These are phyloP conservation scores for Amiota minor DNA, from an alignment of 2,888 invertebrate species.

Conservation along the genomic window DNA sequence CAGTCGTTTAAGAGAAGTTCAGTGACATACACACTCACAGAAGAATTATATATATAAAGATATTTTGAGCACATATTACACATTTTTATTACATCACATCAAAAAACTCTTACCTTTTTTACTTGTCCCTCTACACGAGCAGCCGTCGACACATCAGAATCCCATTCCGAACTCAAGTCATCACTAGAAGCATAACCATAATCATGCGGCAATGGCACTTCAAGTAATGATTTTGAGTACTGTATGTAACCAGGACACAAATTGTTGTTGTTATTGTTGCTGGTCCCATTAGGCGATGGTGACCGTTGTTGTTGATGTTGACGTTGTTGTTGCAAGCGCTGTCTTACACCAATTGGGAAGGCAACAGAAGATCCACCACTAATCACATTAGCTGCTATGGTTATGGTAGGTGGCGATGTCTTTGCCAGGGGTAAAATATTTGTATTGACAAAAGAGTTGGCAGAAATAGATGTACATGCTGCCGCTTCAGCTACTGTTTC, in stretches of 20 bases:
- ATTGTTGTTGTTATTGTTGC: conserved; percentile 64
- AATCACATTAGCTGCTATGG: conserved; percentile 54
- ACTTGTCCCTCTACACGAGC: conserved; percentile 42
- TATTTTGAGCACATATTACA: no score
- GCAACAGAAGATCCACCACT: conserved; percentile 15
- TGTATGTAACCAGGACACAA: conserved; percentile 83
- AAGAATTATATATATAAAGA: no score
- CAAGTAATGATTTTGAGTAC: conserved; percentile 83
- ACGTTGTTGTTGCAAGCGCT: conserved; percentile 48
- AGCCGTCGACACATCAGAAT: conserved; percentile 81
- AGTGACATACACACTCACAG: no score
- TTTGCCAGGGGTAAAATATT: conserved; percentile 43
- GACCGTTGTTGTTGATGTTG: conserved; percentile 65
- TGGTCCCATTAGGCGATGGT: conserved; percentile 72
- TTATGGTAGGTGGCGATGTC: conserved; percentile 63
- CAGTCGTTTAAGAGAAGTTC: no score
- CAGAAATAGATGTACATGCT: background rate
- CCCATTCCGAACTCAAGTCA: conserved; percentile 93
- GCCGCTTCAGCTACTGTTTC: conserved; percentile 39
- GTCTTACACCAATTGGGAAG: conserved; percentile 34
- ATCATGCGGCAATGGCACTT: conserved; percentile 84
- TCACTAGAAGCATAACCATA: conserved; percentile 93
- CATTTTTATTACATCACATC: no score
- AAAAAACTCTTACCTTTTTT: conserved; percentile 52
- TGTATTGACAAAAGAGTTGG: background rate